Evolutionary conservation across 2,797 vertebrate species (phyloP).

Genomic region (Margarornis squamiger): DNA sequence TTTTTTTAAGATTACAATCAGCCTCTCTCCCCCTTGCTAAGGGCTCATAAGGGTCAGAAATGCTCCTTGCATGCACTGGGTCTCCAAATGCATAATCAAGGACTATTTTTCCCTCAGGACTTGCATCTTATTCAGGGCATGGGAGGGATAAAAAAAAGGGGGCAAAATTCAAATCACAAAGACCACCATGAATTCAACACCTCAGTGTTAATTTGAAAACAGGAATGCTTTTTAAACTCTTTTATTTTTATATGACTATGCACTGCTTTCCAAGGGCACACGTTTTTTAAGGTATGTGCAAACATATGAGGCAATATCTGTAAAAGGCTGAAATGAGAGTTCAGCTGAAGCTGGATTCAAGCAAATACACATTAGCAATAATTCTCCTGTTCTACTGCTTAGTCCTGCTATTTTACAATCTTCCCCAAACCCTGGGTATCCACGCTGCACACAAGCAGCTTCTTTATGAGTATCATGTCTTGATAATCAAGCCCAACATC

Average conservation of each 20-base stretch:
- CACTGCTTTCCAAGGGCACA: not conserved
- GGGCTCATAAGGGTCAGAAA: not conserved
- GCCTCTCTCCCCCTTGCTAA: not conserved
- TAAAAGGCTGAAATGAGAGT: constrained; percentile 11
- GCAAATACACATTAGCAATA: not conserved
- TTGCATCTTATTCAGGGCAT: not conserved
- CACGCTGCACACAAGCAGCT: not conserved
- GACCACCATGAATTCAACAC: constrained; percentile 23
- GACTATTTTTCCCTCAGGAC: not conserved
- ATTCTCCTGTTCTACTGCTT: not conserved
- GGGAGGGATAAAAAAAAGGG: not conserved
- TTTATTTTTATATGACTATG: not conserved
- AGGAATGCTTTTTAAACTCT: constrained; percentile 11
- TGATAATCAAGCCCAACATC: not conserved
- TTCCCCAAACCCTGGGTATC: not conserved
- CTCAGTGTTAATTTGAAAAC: constrained; percentile 52
- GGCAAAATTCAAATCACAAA: constrained; percentile 12
- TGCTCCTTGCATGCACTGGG: not conserved
- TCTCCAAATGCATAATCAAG: not conserved
- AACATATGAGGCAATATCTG: not conserved
- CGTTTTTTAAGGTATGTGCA: not conserved
- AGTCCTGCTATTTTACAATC: not conserved
- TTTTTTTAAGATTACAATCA: not conserved
- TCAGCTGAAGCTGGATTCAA: not conserved
- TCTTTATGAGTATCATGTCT: not conserved